Base-by-base conservation (phyloP, 1,140 invertebrate species). In the Leptinotarsa texana region DNA sequence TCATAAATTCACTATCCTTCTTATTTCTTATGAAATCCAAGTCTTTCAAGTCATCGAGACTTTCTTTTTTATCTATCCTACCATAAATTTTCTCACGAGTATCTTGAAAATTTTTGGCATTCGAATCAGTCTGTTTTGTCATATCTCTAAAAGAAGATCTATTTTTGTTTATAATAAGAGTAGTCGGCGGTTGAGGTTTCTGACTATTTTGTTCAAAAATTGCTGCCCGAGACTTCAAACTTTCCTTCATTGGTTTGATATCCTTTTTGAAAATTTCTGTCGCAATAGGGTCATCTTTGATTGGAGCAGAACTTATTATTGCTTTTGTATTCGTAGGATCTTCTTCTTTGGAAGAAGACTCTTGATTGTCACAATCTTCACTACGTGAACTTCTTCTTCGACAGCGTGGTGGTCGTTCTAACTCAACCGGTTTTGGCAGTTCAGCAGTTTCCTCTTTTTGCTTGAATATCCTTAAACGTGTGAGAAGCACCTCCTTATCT, bases 401-500 rank as follows among this genome's bases (percentile, higher is more conserved):
- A 33, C 63, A 66, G 24, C 74, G 47, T n/a, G 69, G 49, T 17
- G 73, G 72, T 17, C n/a, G 57, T 8, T 77, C 73, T 13, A 48
- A 47, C 15, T 69, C n/a, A 2, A n/a, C 13, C 8, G 51, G 17
- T 17, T 78, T 76, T 13, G 61, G n/a, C 13, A 24, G 22, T 21
- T 73, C 68, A 13, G 21, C 51, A 6, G 24, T 51, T 4, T 83
- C 82, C 8, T 83, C 83, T 71, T 79, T 81, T 22, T 70, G 69
- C 66, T 84, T 84, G 72, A 81, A 82, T 18, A 83, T 78, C 74
- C 84, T 84, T 49, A 85, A 74, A 57, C 82, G 63, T 4, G 80
- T 82, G 27, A 85, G 62, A 3, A 85, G 68, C 13, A 83, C 82
- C 74, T 88, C 88, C 79, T 89, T 89, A 66, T 88, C 86, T 74